A percentile compares a stretch with the other conserved stretches of the same genome.
Conservation (phyloP, 2,113 vertebrate genomes). For the Podiceps cristatus region DNA sequence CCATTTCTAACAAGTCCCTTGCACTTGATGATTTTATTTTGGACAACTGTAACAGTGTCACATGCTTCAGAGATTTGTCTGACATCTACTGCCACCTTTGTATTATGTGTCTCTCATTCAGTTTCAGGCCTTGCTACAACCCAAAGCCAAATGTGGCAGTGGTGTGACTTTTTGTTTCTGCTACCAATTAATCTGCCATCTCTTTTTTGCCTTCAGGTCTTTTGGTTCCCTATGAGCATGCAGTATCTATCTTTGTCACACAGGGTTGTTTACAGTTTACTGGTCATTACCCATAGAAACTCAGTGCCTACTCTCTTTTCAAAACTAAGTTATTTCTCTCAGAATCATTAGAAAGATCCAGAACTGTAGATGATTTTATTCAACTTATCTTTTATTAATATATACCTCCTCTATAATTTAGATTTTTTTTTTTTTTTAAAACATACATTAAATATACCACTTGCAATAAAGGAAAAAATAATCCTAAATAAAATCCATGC, state of each 20-base stretch:
- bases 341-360: neutral
- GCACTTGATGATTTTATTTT: constrained; percentile 31
- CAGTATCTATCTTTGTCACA: neutral
- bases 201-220: neutral
- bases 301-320: neutral
- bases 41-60: neutral
- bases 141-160: neutral
- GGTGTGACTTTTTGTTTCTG: constrained; percentile 17
- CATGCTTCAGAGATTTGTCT: neutral
- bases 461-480: neutral
- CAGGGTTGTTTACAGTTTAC: constrained; percentile 27
- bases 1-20: neutral
- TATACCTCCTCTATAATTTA: neutral
- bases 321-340: neutral
- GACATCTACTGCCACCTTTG: neutral
- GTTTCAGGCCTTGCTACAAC: constrained; percentile 14
- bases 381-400: neutral
- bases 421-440: neutral
- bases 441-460: neutral
- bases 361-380: neutral
- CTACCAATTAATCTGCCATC: constrained; percentile 40
- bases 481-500: neutral
- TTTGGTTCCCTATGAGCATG: neutral
- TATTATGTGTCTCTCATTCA: neutral
- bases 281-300: neutral